Conservation (phyloP, 2,888 invertebrate genomes). For the Chrysopilus asiliformis region DNA sequence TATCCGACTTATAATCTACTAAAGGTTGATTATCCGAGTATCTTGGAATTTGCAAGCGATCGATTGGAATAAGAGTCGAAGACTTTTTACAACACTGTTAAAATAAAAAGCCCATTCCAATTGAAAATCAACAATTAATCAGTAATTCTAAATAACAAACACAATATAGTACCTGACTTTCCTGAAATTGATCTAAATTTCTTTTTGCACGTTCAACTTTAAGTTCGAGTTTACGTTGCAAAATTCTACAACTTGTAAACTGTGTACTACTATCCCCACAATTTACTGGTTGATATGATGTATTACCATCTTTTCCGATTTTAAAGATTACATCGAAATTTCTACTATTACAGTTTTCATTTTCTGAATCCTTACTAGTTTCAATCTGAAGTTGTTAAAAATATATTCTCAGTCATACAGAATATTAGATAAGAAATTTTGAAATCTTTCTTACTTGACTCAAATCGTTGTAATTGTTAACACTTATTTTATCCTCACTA, state of each 20-base stretch:
- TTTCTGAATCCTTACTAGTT: constrained; percentile 21
- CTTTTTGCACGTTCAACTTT: constrained; percentile 36
- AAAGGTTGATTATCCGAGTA: constrained; percentile 31
- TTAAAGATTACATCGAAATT: constrained; percentile 28
- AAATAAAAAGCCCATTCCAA: background rate
- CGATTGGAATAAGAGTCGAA: constrained; percentile 33
- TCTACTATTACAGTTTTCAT: constrained; percentile 10
- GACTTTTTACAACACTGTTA: constrained; percentile 30
- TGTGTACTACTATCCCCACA: constrained; percentile 16
- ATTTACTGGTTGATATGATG: too few relatives aligned
- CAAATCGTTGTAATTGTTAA: constrained; percentile 6
- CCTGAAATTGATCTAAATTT: constrained; percentile 32
- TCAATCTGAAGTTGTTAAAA: background rate
- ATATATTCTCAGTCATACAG: background rate
- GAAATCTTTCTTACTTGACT: constrained; percentile 2
- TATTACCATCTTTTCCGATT: too few relatives aligned
- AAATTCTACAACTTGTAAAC: constrained; percentile 32
- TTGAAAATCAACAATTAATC: background rate
- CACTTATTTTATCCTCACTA: constrained; percentile 27
- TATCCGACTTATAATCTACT: constrained; percentile 36
- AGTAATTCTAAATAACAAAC: background rate
- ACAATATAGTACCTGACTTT: constrained; percentile 17
- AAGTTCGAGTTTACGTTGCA: constrained; percentile 34
- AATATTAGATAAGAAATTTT: background rate
- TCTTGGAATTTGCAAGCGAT: constrained; percentile 32